Percentiles rank a stretch among this genome's conserved stretches.
phyloP scores from a whole-genome alignment of 2,888 invertebrate genomes.

The Acronicta alni region DNA sequence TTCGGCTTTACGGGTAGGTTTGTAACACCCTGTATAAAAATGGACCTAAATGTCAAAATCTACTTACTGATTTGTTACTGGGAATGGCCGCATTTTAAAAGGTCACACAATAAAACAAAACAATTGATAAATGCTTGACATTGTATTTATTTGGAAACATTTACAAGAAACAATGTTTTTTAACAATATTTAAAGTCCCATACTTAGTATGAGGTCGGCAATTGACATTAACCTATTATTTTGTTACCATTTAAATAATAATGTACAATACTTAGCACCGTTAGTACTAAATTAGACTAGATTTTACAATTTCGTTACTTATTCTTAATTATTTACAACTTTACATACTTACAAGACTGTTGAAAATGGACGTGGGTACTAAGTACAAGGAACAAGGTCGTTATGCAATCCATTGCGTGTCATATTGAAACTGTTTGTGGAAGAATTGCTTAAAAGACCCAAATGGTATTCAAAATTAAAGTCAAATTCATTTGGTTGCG shows the following conservation, averaged over 20 bases:
- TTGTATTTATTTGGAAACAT: constrained; percentile 86
- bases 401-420: constrained; percentile 33
- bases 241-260: constrained; percentile 61
- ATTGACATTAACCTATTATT: constrained; percentile 76
- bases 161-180: constrained; percentile 85
- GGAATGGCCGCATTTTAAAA: neutral
- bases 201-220: constrained; percentile 82
- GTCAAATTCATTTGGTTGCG: constrained; percentile 1
- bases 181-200: constrained; percentile 79
- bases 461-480: constrained; percentile 26
- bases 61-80: too few relatives aligned
- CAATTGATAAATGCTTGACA: constrained; percentile 83
- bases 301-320: constrained; percentile 73
- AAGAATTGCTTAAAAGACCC: constrained; percentile 34
- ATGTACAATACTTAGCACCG: constrained; percentile 88
- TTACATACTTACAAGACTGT: constrained; percentile 64
- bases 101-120: constrained; percentile 71
- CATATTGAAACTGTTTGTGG: constrained; percentile 27
- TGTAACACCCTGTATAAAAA: too few relatives aligned
- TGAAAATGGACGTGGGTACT: constrained; percentile 33
- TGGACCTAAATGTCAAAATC: too few relatives aligned
- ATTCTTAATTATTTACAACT: constrained; percentile 71
- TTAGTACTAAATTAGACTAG: constrained; percentile 88
- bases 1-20: too few relatives aligned
- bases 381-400: constrained; percentile 27